Base-by-base conservation (phyloP, 1,140 invertebrate genomes). In the Drosophila auraria region DNA sequence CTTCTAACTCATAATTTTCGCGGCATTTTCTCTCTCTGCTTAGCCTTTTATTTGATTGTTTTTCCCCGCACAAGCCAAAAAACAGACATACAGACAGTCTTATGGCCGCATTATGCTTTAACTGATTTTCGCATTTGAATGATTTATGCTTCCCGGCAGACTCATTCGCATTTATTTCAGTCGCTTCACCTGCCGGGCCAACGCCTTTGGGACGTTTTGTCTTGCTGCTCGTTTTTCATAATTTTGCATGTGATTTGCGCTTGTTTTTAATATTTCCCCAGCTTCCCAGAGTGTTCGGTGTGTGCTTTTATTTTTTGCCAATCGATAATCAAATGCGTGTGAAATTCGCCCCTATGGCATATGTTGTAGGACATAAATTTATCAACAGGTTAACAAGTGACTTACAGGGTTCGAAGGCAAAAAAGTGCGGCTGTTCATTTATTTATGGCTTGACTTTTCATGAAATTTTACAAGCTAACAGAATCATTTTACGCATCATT, bases 401-500 rank as follows among this genome's bases (percentile, higher is more conserved):
- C 78, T 77, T 81, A 71, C 68, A 71, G 40, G 40, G 23, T 20
- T 36, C 17, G 4, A 14, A 8, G 12, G 54, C 0, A 63, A 30
- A 38, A 47, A 53, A 74, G 53, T 70, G 66, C 62, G 45, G 40
- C 33, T 87, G 77, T 54, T 89, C 84, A 81, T 81, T 87, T 80
- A 87, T 87, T 89, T 87, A 87, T 84, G 72, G 51, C 78, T 25
- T 33, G 83, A 86, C 74, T 75, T 84, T 78, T 83, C 74, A 76
- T 77, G 71, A 64, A 86, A 82, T 89, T 89, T 89, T 89, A 90
- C 86, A 90, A 86, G 86, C 87, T 86, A 90, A 91, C 86, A 90
- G 83, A 90, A 90, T 90, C 69, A 90, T 90, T 90, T 90, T 82
- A 74, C 80, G 86, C 86, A 90, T 90, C 86, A 90, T 90, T 90